These are phyloP conservation scores for Torymus tubicola DNA, from an alignment of 2,888 invertebrate species.

Conservation along the genomic window DNA sequence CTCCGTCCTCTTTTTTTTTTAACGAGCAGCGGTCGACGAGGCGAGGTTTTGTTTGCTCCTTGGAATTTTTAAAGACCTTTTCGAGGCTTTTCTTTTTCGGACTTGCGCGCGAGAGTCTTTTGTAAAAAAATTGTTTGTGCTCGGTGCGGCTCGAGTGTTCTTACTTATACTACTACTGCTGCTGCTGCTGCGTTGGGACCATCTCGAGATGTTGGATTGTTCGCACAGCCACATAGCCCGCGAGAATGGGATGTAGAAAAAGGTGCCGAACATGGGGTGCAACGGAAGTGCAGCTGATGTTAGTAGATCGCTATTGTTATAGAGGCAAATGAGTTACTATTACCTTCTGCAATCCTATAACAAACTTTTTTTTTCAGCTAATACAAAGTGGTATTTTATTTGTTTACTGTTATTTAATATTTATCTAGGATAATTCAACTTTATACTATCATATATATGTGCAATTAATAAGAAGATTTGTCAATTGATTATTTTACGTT, in stretches of 20 bases:
- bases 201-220: conserved; percentile 18
- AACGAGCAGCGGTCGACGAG: neutral
- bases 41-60: conserved; percentile 33
- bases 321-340: too few relatives aligned
- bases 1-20: neutral
- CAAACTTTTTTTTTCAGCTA: too few relatives aligned
- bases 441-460: too few relatives aligned
- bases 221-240: neutral
- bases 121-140: conserved; percentile 46
- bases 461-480: too few relatives aligned
- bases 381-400: too few relatives aligned
- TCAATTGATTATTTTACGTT: too few relatives aligned
- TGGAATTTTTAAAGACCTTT: conserved; percentile 40
- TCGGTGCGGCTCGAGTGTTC: conserved; percentile 40
- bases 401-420: too few relatives aligned
- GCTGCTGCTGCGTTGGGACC: too few relatives aligned
- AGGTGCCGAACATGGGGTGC: neutral
- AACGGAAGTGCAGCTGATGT: neutral
- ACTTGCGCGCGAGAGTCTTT: conserved; percentile 10
- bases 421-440: too few relatives aligned
- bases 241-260: neutral
- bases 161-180: conserved; percentile 16
- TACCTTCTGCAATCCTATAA: too few relatives aligned
- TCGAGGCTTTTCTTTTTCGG: conserved; percentile 8
- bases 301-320: neutral